phyloP scores from a whole-genome alignment of 2,113 vertebrate genomes.

The Raja brachyura region DNA sequence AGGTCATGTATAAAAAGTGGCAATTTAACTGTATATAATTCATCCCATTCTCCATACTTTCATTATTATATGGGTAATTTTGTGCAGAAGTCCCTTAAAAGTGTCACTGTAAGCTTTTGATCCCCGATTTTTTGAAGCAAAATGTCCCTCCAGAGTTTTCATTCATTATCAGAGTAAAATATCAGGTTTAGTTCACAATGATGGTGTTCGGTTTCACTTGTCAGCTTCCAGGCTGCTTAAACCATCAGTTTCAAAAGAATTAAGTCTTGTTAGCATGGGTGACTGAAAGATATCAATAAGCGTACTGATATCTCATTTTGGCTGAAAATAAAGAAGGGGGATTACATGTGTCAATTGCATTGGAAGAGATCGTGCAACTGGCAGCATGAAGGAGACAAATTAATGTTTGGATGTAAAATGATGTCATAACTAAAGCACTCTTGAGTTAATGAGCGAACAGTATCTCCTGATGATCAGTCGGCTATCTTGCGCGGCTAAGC shows the following conservation, averaged over 20 bases:
- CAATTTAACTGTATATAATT: not conserved
- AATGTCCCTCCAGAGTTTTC: not conserved
- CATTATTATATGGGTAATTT: not conserved
- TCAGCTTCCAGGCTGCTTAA: constrained; percentile 10
- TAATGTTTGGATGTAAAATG: not conserved
- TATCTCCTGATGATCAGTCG: not conserved
- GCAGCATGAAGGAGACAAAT: not conserved
- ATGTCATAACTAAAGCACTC: not conserved
- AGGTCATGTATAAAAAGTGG: too few species aligned
- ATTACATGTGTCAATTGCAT: not conserved
- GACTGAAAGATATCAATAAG: not conserved
- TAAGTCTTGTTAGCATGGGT: not conserved
- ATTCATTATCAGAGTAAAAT: not conserved
- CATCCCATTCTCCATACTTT: not conserved
- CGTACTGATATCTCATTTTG: not conserved
- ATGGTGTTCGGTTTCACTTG: not conserved
- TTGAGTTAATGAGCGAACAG: not conserved
- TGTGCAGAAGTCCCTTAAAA: not conserved
- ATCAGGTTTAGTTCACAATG: not conserved
- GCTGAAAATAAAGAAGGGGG: not conserved
- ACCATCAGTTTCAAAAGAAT: constrained; percentile 22
- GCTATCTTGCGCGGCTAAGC: not conserved
- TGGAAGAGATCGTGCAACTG: not conserved
- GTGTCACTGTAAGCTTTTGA: not conserved
- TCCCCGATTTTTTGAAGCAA: not conserved